These are phyloP conservation scores for Anastrepha obliqua DNA, from an alignment of 1,140 invertebrate genomes.

Conservation along the genomic window DNA sequence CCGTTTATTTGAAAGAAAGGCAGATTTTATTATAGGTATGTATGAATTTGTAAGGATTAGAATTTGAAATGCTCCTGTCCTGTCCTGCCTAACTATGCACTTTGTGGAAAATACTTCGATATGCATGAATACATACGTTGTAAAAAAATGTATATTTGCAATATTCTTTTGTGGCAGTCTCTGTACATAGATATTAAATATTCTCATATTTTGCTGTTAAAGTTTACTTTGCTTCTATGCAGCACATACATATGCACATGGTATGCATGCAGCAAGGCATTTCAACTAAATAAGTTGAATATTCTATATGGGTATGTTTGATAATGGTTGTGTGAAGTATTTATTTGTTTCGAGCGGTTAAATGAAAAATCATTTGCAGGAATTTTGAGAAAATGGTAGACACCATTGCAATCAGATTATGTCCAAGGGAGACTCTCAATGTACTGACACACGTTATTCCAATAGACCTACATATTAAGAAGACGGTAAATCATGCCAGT, in stretches of 20 bases:
- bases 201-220: neutral
- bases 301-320: neutral
- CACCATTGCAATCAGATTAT: too few relatives aligned
- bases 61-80: neutral
- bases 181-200: neutral
- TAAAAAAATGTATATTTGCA: neutral
- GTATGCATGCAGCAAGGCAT: too few relatives aligned
- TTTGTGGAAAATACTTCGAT: constrained; percentile 18
- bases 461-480: too few relatives aligned
- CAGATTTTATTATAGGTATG: constrained; percentile 5
- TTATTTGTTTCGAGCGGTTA: too few relatives aligned
- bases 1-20: neutral
- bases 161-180: constrained; percentile 21
- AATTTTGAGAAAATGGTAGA: too few relatives aligned
- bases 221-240: neutral
- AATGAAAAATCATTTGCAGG: too few relatives aligned
- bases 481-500: too few relatives aligned
- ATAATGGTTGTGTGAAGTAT: too few relatives aligned
- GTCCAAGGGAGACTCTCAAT: too few relatives aligned
- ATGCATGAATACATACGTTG: neutral
- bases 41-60: neutral
- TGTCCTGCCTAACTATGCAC: neutral
- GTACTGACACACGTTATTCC: too few relatives aligned
- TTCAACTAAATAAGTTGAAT: neutral
- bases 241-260: neutral